These are phyloP conservation scores for Gymnocephalus cernua DNA, from an alignment of 2,113 vertebrate species.

Conservation along the genomic window DNA sequence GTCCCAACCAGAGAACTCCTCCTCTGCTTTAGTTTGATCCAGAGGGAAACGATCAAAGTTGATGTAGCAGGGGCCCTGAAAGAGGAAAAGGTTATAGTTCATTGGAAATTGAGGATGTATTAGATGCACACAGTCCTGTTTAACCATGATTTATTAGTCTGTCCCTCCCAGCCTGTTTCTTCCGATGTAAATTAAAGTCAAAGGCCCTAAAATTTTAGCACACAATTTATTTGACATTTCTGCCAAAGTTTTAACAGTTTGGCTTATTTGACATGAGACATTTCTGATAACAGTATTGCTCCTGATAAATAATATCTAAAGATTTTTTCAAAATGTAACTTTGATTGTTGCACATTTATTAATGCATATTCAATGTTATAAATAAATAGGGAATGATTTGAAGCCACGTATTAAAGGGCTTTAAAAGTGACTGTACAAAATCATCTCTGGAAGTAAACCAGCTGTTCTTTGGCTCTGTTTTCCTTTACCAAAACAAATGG, in stretches of 20 bases:
- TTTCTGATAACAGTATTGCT: too few species aligned
- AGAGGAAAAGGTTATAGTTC: not conserved
- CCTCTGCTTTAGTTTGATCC: constrained; percentile 77
- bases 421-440: not conserved
- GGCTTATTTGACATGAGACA: not conserved
- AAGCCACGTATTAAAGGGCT: not conserved
- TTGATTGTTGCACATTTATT: not conserved
- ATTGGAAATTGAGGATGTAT: not conserved
- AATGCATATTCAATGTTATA: not conserved
- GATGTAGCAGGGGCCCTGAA: constrained; percentile 84
- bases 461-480: not conserved
- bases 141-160: not conserved
- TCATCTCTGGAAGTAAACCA: not conserved
- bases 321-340: not conserved
- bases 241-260: not conserved
- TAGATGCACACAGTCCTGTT: not conserved
- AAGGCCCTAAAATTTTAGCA: not conserved
- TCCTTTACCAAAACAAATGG: not conserved
- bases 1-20: constrained; percentile 87
- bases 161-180: not conserved
- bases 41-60: constrained; percentile 85
- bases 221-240: not conserved
- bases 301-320: not conserved
- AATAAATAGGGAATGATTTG: not conserved
- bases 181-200: not conserved